Percentiles rank a stretch among this genome's conserved stretches.
phyloP scores from a whole-genome alignment of 2,797 vertebrate species.

The Poecile montanus region DNA sequence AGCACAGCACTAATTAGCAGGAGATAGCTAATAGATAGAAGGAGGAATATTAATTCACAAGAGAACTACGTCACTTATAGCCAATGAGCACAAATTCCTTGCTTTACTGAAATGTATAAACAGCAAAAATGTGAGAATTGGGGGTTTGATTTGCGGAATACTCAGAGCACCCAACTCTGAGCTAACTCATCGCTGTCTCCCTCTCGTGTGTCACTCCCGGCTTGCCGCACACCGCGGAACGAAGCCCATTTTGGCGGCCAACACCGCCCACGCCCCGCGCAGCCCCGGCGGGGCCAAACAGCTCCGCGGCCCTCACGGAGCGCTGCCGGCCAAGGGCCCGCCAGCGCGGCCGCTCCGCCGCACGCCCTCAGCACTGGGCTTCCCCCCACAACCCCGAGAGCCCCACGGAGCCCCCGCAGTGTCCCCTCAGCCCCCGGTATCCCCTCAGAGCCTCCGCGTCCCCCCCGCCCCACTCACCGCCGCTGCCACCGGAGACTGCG shows the following conservation, averaged over 20 bases:
- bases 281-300: not conserved
- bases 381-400: fast-evolving
- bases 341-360: too few relatives aligned
- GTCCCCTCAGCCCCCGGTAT: not conserved
- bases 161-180: fast-evolving
- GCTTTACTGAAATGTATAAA: fast-evolving
- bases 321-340: not conserved
- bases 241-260: fast-evolving
- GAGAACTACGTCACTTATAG: fast-evolving
- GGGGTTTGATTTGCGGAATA: fast-evolving
- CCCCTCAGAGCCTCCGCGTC: not conserved
- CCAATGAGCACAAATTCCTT: fast-evolving
- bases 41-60: not conserved
- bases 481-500: not conserved
- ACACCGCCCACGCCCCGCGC: not conserved
- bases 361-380: not conserved
- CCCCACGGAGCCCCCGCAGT: too few relatives aligned
- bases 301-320: not conserved
- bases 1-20: fast-evolving
- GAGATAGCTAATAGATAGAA: fast-evolving
- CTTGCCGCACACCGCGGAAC: fast-evolving
- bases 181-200: fast-evolving
- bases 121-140: fast-evolving
- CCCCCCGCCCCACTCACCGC: not conserved
- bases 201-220: fast-evolving